Evolutionary conservation across 2,888 invertebrate species (phyloP).

Genomic region (Dyspetes luteomarginatus): DNA sequence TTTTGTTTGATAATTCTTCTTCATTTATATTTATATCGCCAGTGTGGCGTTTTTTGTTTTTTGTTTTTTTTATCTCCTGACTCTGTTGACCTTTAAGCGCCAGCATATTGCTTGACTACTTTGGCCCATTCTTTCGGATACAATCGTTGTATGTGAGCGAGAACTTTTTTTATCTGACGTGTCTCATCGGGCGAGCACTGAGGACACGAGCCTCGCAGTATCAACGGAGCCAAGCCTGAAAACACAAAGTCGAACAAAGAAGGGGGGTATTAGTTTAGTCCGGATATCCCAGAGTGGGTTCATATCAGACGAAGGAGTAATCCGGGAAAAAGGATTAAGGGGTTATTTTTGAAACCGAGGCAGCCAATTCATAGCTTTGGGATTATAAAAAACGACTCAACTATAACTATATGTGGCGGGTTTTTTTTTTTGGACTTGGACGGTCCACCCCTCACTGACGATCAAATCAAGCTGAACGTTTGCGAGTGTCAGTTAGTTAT

Average conservation of each 20-base stretch:
- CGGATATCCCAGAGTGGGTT: too few relatives aligned
- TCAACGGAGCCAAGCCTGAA: slow-evolving; percentile 89
- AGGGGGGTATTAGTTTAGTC: background rate
- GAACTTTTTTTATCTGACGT: slow-evolving; percentile 89
- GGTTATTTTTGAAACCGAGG: too few relatives aligned
- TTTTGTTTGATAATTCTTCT: background rate
- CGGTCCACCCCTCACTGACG: too few relatives aligned
- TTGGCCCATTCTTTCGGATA: slow-evolving; percentile 92
- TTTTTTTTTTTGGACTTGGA: too few relatives aligned
- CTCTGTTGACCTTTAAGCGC: slow-evolving; percentile 71
- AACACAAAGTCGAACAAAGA: slow-evolving; percentile 77
- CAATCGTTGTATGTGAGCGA: slow-evolving; percentile 89
- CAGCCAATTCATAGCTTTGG: too few relatives aligned
- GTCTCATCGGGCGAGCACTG: slow-evolving; percentile 89
- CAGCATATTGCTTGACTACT: slow-evolving; percentile 88
- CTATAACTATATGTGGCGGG: too few relatives aligned
- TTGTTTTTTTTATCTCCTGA: background rate
- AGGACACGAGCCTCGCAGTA: slow-evolving; percentile 89
- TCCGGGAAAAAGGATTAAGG: too few relatives aligned
- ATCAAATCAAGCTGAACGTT: too few relatives aligned
- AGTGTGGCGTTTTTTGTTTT: background rate
- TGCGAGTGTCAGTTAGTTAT: too few relatives aligned
- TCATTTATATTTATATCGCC: slow-evolving; percentile 20
- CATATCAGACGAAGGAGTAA: too few relatives aligned
- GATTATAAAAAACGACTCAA: too few relatives aligned